These are phyloP conservation scores for Steromphala cineraria DNA, from an alignment of 2,888 invertebrate genomes.

Conservation along the genomic window DNA sequence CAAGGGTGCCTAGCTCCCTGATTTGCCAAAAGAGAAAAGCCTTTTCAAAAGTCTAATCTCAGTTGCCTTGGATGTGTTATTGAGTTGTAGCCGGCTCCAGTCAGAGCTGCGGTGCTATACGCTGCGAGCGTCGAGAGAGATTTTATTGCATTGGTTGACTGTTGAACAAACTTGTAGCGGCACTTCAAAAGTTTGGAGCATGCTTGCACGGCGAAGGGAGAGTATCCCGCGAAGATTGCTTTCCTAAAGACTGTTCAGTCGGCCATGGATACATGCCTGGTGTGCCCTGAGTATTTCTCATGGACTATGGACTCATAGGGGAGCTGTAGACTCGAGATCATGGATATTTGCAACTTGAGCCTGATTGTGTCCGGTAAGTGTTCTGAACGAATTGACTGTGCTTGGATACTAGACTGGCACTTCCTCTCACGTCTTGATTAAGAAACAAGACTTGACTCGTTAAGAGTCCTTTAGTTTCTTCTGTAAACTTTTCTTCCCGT, in stretches of 20 bases:
- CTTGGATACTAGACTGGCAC: too few species aligned
- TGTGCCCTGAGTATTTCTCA: background rate
- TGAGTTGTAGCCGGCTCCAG: background rate
- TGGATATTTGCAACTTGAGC: slow-evolving; percentile 6
- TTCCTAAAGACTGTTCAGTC: background rate
- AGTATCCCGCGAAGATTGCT: background rate
- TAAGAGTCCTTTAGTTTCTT: too few species aligned
- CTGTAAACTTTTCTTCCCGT: too few species aligned
- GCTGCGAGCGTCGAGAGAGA: background rate
- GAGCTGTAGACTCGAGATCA: background rate
- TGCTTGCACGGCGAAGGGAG: background rate
- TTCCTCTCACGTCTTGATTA: too few species aligned
- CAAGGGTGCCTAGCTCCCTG: slow-evolving; percentile 17
- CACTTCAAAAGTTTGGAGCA: slow-evolving; percentile 19
- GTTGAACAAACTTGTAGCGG: slow-evolving; percentile 7
- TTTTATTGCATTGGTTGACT: slow-evolving; percentile 12
- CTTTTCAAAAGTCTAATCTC: slow-evolving; percentile 16
- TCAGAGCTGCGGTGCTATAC: background rate
- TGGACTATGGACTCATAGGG: background rate
- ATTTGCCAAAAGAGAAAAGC: slow-evolving; percentile 9
- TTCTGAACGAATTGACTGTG: too few species aligned
- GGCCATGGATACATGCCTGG: background rate
- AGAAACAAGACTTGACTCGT: too few species aligned
- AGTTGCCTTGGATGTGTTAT: slow-evolving; percentile 7
- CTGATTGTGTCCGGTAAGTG: background rate